These are phyloP conservation scores for Mionectes olivaceus DNA, from an alignment of 2,797 vertebrate species.

Conservation along the genomic window DNA sequence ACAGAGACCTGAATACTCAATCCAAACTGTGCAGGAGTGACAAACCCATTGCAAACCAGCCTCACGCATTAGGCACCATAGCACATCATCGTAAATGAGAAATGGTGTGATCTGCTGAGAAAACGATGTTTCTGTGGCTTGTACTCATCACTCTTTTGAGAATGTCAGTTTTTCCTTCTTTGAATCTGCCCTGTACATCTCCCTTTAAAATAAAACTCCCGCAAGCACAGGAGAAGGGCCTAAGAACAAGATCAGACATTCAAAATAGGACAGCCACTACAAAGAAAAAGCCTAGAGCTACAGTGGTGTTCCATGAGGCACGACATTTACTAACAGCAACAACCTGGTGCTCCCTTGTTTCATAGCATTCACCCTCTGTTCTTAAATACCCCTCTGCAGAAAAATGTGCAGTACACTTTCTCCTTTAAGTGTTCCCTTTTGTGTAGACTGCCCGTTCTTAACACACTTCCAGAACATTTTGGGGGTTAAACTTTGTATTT, in stretches of 20 bases:
- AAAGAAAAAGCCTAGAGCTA: not conserved
- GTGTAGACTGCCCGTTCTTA: not conserved
- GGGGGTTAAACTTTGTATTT: not conserved
- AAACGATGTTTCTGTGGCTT: not conserved
- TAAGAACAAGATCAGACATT: not conserved
- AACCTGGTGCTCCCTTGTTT: not conserved
- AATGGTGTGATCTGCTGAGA: not conserved
- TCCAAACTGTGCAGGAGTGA: not conserved
- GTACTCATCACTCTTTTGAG: not conserved
- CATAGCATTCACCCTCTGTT: not conserved
- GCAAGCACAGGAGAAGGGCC: not conserved
- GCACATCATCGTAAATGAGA: not conserved
- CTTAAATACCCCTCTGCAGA: not conserved
- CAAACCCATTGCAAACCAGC: not conserved
- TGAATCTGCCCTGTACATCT: not conserved
- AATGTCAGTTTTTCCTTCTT: not conserved
- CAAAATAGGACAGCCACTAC: not conserved
- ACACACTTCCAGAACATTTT: not conserved
- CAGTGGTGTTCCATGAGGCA: not conserved
- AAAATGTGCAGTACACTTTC: not conserved
- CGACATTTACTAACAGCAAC: not conserved
- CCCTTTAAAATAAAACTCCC: not conserved
- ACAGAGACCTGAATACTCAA: not conserved
- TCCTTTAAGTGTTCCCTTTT: not conserved
- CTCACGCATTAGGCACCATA: not conserved